Evolutionary conservation across 2,797 vertebrate species (phyloP), one percentile per base, ranked within the genome.

Genomic region (Coregonus sp.): DNA sequence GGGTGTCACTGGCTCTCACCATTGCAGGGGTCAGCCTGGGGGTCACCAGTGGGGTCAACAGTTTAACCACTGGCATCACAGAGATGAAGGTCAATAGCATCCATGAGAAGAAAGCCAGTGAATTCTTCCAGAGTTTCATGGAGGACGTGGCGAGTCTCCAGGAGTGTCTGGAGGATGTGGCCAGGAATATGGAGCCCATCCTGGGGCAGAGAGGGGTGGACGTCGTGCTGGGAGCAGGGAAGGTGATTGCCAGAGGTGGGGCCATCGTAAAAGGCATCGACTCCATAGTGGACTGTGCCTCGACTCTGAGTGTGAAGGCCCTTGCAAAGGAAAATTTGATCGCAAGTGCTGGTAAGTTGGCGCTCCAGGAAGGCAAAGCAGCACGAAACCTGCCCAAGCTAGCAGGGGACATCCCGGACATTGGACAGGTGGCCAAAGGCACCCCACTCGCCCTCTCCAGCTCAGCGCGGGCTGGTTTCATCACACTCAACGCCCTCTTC

Each of bases 341-440:
- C 11, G 2, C 0, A 1, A 67, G 66, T 52, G 85, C 76, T 68
- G 78, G 65, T 5, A 91, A 79, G 47, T 50, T 84, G 0, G 78
- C 76, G 1, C 67, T 76, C 7, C 72, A 91, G 72, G 89, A 91
- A 52, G 89, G 75, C 1, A 80, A 87, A 74, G 84, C 82, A 0
- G 71, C 81, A 3, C 63, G 90, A 0, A 91, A 80, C 4, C 70
- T 88, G 0, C 81, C 91, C 56, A 86, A 70, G 3, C 68, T 89
- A 4, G 91, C 85, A 18, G 72, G 90, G 25, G 93, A 94, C 1
- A 74, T 93, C 78, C 88, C 91, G 16, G 92, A 93, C 63, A 80
- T 93, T 11, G 89, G 92, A 3, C 89, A 92, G 71, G 74, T 90
- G 18, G 90, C 86, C 12, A 84, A 75, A 54, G 92, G 86, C 81